Conservation (phyloP, 1,140 invertebrate genomes). For the Helicoverpa zea region DNA sequence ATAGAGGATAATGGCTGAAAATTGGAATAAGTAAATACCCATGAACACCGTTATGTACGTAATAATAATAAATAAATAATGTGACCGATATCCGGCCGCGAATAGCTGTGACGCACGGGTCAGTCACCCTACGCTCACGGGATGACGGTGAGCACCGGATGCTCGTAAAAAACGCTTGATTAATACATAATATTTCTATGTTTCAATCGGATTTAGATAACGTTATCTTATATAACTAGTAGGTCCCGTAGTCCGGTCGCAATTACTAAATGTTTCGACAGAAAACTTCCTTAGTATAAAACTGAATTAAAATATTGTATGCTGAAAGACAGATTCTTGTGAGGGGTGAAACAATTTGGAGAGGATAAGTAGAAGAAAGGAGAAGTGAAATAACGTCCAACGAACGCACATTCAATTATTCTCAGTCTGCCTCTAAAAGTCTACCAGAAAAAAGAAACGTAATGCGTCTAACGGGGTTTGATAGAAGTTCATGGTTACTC, state of each 20-base stretch:
- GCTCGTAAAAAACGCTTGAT: slow-evolving; percentile 26
- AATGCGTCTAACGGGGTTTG: no score
- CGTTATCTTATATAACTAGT: background rate
- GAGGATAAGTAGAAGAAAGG: no score
- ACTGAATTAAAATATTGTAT: no score
- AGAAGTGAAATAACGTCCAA: no score
- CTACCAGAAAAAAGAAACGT: no score
- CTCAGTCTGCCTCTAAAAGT: no score
- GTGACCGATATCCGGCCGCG: slow-evolving; percentile 44
- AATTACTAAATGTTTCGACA: no score
- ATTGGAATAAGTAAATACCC: slow-evolving; percentile 7
- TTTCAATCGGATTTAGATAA: slow-evolving; percentile 21
- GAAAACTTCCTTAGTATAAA: no score
- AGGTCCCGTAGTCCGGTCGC: background rate
- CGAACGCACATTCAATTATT: no score
- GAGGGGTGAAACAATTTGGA: no score
- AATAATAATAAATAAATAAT: slow-evolving; percentile 48
- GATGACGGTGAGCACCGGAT: slow-evolving; percentile 30
- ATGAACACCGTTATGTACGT: slow-evolving; percentile 27
- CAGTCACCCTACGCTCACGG: slow-evolving; percentile 35
- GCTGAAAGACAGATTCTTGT: no score
- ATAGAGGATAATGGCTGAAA: background rate
- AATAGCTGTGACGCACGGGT: slow-evolving; percentile 43
- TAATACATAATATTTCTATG: slow-evolving; percentile 18
- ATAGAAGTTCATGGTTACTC: no score